These are phyloP conservation scores for Pollenia labialis DNA, from an alignment of 2,888 invertebrate genomes.

Conservation along the genomic window DNA sequence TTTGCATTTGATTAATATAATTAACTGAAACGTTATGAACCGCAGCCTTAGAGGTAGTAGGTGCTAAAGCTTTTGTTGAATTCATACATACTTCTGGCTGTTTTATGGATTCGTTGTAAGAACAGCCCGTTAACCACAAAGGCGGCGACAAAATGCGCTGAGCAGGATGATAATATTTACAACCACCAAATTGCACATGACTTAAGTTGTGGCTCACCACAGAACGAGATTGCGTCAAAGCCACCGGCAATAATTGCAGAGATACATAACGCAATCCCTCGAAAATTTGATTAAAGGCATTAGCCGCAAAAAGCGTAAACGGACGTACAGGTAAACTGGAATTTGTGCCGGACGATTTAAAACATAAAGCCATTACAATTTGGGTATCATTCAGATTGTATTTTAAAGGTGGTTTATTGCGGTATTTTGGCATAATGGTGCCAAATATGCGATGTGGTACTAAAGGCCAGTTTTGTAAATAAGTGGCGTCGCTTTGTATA, in stretches of 20 bases:
- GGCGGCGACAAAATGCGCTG: constrained; percentile 76
- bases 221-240: constrained; percentile 77
- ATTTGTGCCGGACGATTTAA: constrained; percentile 75
- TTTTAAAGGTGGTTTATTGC: constrained; percentile 77
- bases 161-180: constrained; percentile 74
- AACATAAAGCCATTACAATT: constrained; percentile 78
- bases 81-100: constrained; percentile 55
- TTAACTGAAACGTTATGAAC: background rate
- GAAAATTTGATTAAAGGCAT: constrained; percentile 74
- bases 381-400: constrained; percentile 78
- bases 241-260: constrained; percentile 76
- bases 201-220: constrained; percentile 73
- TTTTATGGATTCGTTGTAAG: constrained; percentile 75
- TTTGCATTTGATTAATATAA: constrained; percentile 12
- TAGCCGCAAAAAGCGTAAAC: constrained; percentile 70
- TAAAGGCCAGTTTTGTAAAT: constrained; percentile 74
- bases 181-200: constrained; percentile 75
- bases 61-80: background rate
- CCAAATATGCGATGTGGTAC: constrained; percentile 76
- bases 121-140: constrained; percentile 74
- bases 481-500: constrained; percentile 71
- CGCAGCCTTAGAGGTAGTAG: background rate
- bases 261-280: constrained; percentile 75
- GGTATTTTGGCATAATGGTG: constrained; percentile 78
- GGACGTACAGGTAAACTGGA: constrained; percentile 68